phyloP scores from a whole-genome alignment of 1,140 invertebrate genomes.

The Camponotus floridanus region DNA sequence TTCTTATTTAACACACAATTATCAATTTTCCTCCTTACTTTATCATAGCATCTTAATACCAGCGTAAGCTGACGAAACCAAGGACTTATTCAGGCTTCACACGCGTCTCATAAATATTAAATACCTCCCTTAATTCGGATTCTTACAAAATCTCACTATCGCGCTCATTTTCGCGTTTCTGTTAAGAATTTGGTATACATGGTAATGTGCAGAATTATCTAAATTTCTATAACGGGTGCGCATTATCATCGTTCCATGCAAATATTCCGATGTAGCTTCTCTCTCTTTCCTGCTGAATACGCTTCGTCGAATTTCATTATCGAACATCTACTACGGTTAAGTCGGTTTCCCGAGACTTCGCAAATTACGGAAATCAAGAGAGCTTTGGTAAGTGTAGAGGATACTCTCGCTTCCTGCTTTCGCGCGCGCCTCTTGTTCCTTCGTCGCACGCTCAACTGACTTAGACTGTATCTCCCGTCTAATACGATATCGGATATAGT shows the following conservation, averaged over 20 bases:
- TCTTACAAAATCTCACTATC: constrained; percentile 51
- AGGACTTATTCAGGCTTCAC: constrained; percentile 46
- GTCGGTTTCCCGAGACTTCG: constrained; percentile 52
- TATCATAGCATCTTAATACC: constrained; percentile 19
- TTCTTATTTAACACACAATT: constrained; percentile 22
- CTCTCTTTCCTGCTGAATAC: neutral
- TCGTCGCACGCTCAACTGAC: constrained; percentile 32
- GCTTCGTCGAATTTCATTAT: constrained; percentile 62
- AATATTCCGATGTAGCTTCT: constrained; percentile 44
- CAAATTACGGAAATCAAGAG: constrained; percentile 65
- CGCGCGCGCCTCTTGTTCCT: constrained; percentile 40
- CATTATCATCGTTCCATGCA: neutral
- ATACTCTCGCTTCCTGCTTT: constrained; percentile 54
- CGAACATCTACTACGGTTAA: constrained; percentile 59
- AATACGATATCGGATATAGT: constrained; percentile 53
- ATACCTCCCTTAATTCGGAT: constrained; percentile 51
- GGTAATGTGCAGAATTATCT: constrained; percentile 45
- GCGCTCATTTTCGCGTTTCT: constrained; percentile 29
- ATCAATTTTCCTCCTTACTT: constrained; percentile 39
- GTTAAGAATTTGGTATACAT: constrained; percentile 31
- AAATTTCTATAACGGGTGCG: constrained; percentile 48
- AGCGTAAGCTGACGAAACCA: constrained; percentile 20
- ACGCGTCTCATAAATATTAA: constrained; percentile 58
- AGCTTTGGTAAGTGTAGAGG: constrained; percentile 38
- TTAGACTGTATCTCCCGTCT: constrained; percentile 12